A percentile compares a stretch with the other conserved stretches of the same genome.
These are phyloP conservation scores for Emys orbicularis DNA, from an alignment of 2,797 vertebrate species.

Conservation along the genomic window DNA sequence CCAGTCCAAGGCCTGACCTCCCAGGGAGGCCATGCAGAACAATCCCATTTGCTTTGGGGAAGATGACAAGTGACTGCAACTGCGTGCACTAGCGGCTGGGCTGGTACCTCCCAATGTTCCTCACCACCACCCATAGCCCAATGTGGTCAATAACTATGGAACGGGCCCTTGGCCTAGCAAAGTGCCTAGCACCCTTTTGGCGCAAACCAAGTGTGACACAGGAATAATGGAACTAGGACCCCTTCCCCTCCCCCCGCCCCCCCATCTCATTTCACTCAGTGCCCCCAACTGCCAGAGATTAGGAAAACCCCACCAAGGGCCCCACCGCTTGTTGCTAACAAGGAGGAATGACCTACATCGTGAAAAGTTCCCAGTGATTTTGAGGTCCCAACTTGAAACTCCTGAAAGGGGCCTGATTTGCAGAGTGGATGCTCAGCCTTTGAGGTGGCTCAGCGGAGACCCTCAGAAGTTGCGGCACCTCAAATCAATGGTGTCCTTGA, in stretches of 20 bases:
- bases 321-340: accelerated
- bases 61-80: no score
- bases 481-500: not conserved
- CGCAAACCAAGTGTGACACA: not conserved
- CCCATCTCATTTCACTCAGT: not conserved
- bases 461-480: not conserved
- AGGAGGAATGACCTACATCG: not conserved
- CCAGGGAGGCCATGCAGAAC: no score
- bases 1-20: no score
- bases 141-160: no score
- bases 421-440: not conserved
- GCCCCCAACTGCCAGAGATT: accelerated
- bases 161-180: accelerated
- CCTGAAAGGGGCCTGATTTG: not conserved
- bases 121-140: no score
- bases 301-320: not conserved
- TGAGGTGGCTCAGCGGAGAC: no score
- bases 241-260: no score
- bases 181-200: not conserved
- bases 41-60: no score
- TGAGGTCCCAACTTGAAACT: no score
- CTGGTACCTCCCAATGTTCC: no score
- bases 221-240: not conserved
- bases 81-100: no score
- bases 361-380: no score